These are phyloP conservation scores for Ophion costatus DNA, from an alignment of 2,888 invertebrate species.

Conservation along the genomic window DNA sequence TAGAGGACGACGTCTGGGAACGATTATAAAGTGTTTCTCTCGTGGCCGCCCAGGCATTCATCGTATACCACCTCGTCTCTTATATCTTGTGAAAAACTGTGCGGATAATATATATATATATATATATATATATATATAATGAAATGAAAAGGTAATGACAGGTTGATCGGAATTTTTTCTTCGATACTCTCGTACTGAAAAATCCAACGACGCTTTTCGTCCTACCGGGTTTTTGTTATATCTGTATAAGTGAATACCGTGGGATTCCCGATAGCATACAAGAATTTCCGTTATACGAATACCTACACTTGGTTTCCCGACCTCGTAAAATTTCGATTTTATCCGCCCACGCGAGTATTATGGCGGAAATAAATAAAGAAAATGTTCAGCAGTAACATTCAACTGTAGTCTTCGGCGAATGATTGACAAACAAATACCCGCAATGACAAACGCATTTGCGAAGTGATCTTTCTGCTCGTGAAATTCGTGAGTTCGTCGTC, in stretches of 20 bases:
- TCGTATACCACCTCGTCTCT: neutral
- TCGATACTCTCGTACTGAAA: slow-evolving; percentile 19
- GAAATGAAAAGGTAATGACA: slow-evolving; percentile 38
- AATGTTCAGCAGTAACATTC: neutral
- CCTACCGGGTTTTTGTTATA: slow-evolving; percentile 15
- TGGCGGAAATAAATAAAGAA: slow-evolving; percentile 1
- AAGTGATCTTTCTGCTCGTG: neutral
- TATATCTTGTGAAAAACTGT: neutral
- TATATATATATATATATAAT: slow-evolving; percentile 14
- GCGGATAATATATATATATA: neutral
- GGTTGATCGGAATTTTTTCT: slow-evolving; percentile 43
- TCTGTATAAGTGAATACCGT: neutral
- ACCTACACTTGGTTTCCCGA: slow-evolving; percentile 17
- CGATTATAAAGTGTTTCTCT: slow-evolving; percentile 55
- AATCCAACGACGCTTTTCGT: slow-evolving; percentile 19
- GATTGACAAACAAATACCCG: neutral
- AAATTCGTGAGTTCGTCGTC: neutral
- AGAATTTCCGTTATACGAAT: slow-evolving; percentile 49
- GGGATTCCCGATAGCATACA: slow-evolving; percentile 31
- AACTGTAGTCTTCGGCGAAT: neutral
- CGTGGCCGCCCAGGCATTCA: slow-evolving; percentile 7
- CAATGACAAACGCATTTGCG: neutral
- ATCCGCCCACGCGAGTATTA: neutral
- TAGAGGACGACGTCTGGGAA: slow-evolving; percentile 30
- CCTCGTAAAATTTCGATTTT: slow-evolving; percentile 27